These are phyloP conservation scores for Leucoraja ocellata DNA, from an alignment of 2,797 vertebrate species.

Conservation along the genomic window DNA sequence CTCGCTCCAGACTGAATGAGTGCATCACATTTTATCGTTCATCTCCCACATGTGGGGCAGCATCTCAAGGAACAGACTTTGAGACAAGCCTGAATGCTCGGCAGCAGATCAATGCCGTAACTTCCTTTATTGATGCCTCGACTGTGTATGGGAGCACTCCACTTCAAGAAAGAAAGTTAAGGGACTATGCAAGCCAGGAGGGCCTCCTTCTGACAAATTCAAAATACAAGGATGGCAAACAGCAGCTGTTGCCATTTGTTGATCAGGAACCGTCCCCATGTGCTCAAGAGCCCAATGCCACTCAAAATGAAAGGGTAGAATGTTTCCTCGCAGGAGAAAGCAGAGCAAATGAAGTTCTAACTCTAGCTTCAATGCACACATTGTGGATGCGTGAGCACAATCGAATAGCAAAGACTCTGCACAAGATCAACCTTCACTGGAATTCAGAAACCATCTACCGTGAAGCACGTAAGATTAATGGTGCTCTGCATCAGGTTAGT, in stretches of 20 bases:
- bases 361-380: slow-evolving; percentile 71
- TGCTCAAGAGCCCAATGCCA: slow-evolving; percentile 49
- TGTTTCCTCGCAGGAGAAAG: slow-evolving; percentile 83
- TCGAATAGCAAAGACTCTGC: slow-evolving; percentile 66
- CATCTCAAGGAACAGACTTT: slow-evolving; percentile 40
- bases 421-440: slow-evolving; percentile 74
- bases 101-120: slow-evolving; percentile 79
- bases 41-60: slow-evolving; percentile 59
- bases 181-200: slow-evolving; percentile 63
- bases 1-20: slow-evolving; percentile 39
- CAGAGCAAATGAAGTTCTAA: slow-evolving; percentile 73
- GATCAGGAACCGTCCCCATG: slow-evolving; percentile 59
- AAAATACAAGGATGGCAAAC: slow-evolving; percentile 58
- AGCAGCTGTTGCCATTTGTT: slow-evolving; percentile 68
- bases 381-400: slow-evolving; percentile 92
- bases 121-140: slow-evolving; percentile 86
- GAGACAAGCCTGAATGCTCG: slow-evolving; percentile 54
- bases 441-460: slow-evolving; percentile 70
- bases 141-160: slow-evolving; percentile 73
- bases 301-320: slow-evolving; percentile 57
- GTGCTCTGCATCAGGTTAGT: slow-evolving; percentile 84
- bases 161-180: slow-evolving; percentile 56
- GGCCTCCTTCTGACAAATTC: slow-evolving; percentile 70
- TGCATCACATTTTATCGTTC: slow-evolving; percentile 86
- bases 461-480: slow-evolving; percentile 82